Percentiles rank a stretch among this genome's conserved stretches.
phyloP scores from a whole-genome alignment of 1,140 invertebrate genomes.

The Drosophila yakuba region DNA sequence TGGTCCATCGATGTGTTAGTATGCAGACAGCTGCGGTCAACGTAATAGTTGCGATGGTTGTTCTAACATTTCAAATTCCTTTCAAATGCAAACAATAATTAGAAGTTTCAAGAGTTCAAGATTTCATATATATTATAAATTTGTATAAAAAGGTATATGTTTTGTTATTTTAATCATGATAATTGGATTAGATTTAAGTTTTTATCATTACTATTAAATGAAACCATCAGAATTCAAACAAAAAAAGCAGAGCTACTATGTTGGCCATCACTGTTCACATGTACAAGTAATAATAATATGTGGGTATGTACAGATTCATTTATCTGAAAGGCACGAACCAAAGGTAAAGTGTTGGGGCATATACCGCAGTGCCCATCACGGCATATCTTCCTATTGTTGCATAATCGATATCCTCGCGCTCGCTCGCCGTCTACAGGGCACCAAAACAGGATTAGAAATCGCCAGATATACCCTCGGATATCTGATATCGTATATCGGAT shows the following conservation, averaged over 20 bases:
- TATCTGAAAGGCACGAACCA: slow-evolving; percentile 85
- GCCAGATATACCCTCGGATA: background rate
- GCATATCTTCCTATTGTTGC: slow-evolving; percentile 86
- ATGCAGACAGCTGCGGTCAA: slow-evolving; percentile 27
- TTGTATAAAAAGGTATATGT: too few relatives aligned
- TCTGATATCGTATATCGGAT: background rate
- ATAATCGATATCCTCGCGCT: slow-evolving; percentile 85
- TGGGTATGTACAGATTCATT: slow-evolving; percentile 23
- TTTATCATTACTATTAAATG: too few relatives aligned
- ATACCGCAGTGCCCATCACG: slow-evolving; percentile 87
- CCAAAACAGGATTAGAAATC: slow-evolving; percentile 51
- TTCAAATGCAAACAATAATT: too few relatives aligned
- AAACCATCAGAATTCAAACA: background rate
- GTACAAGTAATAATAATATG: slow-evolving; percentile 2
- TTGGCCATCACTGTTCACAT: slow-evolving; percentile 12
- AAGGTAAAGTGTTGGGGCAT: slow-evolving; percentile 87
- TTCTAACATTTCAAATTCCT: background rate
- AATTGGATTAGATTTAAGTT: too few relatives aligned
- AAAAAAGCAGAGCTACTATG: background rate
- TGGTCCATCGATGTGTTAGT: slow-evolving; percentile 30
- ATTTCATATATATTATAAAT: too few relatives aligned
- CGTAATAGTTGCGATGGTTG: background rate
- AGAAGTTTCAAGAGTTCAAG: too few relatives aligned
- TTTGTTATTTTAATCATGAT: too few relatives aligned
- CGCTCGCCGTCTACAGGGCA: slow-evolving; percentile 42